Base-by-base conservation (phyloP, 1,140 invertebrate genomes). In the Polypedilum pembai region DNA sequence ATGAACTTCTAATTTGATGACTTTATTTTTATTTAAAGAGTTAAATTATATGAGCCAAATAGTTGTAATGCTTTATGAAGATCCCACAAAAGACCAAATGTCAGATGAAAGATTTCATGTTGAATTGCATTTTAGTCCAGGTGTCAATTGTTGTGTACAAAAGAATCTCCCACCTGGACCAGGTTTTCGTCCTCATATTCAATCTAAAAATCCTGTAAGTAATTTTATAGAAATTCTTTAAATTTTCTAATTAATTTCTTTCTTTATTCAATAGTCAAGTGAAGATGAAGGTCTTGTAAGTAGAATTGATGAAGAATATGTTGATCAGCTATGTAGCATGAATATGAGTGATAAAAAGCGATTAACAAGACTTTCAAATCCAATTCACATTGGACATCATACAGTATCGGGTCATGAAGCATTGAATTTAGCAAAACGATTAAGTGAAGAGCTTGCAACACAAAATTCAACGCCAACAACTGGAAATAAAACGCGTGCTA, bases 41-140 rank as follows among this genome's bases (percentile, higher is more conserved):
- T 86, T 99, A 1, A 99, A 99, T 84, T 99, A 99, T 82, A 96
- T 99, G 93, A 98, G 97, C 0, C 98, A 99, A 84, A 94, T 99
- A 73, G 96, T 99, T 0, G 94, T 99, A 4, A 98, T 99, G 96
- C 84, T 99, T n/a, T 99, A 99, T 81, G 97, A 99, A 85, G 96
- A 99, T 85, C 95, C 95, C 5, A 98, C 94, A 0, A 98, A 98
- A 83, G 94, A 95, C 83, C 92, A 92, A 0, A 88, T 85, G 56
- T 94, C 92, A 12, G 93, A 96, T 79, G 92, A 94, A 83, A 87
- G 93, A 76, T 99, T 98, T 81, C 96, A 98, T 81, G 94, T 99
- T 56, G 96, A 99, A 83, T 84, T 99, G 15, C 96, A 98, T 84
- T 98, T 99, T 80, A 98, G 95, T 85, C 96, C 96, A 1, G 96